Base-by-base conservation (phyloP, 2,113 vertebrate species). In the Tursiops truncatus region DNA sequence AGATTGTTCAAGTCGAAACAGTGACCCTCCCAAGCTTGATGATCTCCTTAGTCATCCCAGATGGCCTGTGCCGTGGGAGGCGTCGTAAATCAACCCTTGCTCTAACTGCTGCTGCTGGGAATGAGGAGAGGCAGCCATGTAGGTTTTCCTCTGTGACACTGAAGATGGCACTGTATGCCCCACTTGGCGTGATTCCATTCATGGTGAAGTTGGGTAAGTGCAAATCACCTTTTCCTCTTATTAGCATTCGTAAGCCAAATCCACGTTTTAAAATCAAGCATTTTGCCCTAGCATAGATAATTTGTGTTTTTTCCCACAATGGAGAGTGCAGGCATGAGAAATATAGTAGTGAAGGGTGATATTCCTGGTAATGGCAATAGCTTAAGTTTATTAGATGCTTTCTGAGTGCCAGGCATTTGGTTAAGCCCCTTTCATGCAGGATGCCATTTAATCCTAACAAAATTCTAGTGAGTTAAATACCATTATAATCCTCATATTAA, bases 401-500 rank as follows among this genome's bases (percentile, higher is more conserved):
- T 89, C 85, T 79, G 71, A 67, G 60, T 93, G 9, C 7, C 31
- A 95, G 60, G 38, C n/a, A 44, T 94, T 96, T 67, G 60, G 53
- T 41, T 95, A 90, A 94, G 31, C 31, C 56, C 36, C 73, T 96
- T 87, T 73, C 28, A 7, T 47, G 12, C 80, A 68, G n/a, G 65
- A 60, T 79, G 67, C 17, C 68, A 86, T 81, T 91, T 88, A 87
- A 96, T 93, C 53, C 62, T 70, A 76, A 94, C 38, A 83, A 84
- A 94, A 93, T 97, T 85, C 65, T 87, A 71, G 89, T 91, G 81
- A 89, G 41, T 82, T 85, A 95, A 56, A 53, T 94, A 58, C 26
- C 36, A 70, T 62, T 74, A 41, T 53, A 60, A 95, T 73, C 58
- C 44, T 94, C 77, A 63, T 33, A 82, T 33, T 89, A 77, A 65